A percentile compares a stretch with the other conserved stretches of the same genome.
These are phyloP conservation scores for Neopipo cinnamomea DNA, from an alignment of 2,113 vertebrate genomes.

Conservation along the genomic window DNA sequence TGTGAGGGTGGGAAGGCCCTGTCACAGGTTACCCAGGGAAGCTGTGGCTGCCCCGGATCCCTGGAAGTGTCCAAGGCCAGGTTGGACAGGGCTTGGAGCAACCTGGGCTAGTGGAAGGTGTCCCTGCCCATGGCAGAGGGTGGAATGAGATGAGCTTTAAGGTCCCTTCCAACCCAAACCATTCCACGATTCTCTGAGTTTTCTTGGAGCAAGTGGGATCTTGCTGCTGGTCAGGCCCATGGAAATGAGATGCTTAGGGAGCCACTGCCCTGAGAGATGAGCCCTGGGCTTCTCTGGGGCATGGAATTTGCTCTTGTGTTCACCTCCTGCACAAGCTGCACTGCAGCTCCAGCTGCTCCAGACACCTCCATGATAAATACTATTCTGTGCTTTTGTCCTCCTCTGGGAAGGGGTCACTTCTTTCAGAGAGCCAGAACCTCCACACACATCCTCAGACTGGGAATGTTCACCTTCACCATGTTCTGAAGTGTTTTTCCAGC, in stretches of 20 bases:
- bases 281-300: not conserved
- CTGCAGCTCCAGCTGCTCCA: not conserved
- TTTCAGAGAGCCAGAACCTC: not conserved
- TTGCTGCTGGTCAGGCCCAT: not conserved
- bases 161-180: not conserved
- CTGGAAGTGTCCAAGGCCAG: not conserved
- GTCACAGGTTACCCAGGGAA: not conserved
- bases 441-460: not conserved
- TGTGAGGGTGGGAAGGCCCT: fast-evolving
- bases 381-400: not conserved
- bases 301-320: not conserved
- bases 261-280: not conserved
- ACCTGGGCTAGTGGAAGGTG: not conserved
- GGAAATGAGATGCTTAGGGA: not conserved
- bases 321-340: not conserved
- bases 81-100: not conserved
- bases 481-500: not conserved
- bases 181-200: not conserved
- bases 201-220: not conserved
- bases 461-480: not conserved
- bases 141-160: not conserved
- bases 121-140: not conserved
- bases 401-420: not conserved
- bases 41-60: not conserved
- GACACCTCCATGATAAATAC: not conserved